Evolutionary conservation across 2,797 vertebrate species (phyloP).

Genomic region (Moxostoma hubbsi): DNA sequence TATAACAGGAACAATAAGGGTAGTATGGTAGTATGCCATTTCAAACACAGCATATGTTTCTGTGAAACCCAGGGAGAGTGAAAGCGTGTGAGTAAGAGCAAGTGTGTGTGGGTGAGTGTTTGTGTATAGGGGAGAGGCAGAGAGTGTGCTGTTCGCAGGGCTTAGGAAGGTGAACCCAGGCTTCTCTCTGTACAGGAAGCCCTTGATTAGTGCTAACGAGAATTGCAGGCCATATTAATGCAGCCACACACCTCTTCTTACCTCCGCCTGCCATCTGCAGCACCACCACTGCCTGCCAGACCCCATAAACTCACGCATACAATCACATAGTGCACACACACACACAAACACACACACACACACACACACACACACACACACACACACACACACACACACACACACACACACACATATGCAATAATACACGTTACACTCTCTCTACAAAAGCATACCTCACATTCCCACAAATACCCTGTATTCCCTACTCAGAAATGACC

Average conservation of each 20-base stretch:
- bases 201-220: conserved; percentile 85
- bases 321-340: conserved; percentile 64
- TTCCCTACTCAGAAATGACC: conserved; percentile 46
- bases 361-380: conserved; percentile 66
- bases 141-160: conserved; percentile 61
- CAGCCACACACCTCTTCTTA: conserved; percentile 78
- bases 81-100: not conserved
- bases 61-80: conserved; percentile 49
- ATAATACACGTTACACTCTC: conserved; percentile 63
- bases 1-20: not conserved
- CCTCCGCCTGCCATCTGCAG: conserved; percentile 78
- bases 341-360: conserved; percentile 64
- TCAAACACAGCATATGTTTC: conserved; percentile 31
- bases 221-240: conserved; percentile 85
- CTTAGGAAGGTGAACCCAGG: conserved; percentile 78
- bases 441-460: conserved; percentile 62
- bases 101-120: conserved; percentile 54
- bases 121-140: conserved; percentile 54
- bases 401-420: conserved; percentile 60
- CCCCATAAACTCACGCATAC: conserved; percentile 73
- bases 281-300: conserved; percentile 73
- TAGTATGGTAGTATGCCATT: not conserved
- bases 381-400: conserved; percentile 6
- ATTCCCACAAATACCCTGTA: conserved; percentile 50
- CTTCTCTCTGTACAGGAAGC: conserved; percentile 80